Evolutionary conservation across 2,797 vertebrate genomes (phyloP), one percentile per base, ranked within the genome.

Genomic region (Buceros bicornis): DNA sequence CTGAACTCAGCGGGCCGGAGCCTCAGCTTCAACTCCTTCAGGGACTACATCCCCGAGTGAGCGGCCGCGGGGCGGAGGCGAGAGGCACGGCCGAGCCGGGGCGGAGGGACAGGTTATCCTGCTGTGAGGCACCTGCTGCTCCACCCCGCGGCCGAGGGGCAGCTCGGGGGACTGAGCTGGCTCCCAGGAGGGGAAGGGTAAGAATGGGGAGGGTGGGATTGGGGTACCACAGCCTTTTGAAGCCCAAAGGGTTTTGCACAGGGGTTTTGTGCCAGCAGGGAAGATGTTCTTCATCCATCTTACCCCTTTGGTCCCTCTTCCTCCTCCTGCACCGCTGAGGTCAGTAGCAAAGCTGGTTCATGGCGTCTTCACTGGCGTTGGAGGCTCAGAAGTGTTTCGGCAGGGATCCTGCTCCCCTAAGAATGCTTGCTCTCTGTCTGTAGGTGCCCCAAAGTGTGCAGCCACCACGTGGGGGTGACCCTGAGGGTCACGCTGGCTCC

Each of bases 1-100:
- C 69, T 97, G 88, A 96, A 93, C 76, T 91, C 97, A 0, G 94
- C 94, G 0, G 97, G 98, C 24, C 94, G 98, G 37, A 98, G 98
- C 91, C 98, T 98, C 92, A 98, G 98, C 96, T 98, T 98, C 94
- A 98, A 98, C 80, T 98, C 98, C 40, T 98, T 98, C 93, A 97
- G 97, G 92, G 98, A 98, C 91, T 98, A 98, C 94, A 97, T 98
- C 80, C 98, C 98, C 2, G 98, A 98, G 89, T 98, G 97, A 98
- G 83, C 6, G 0, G 20, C 57, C 51, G 28, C 7, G 2, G 33
- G 0, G 22, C 2, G 8, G 45, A 35, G 48, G 28, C 26, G 4
- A 37, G 71, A n/a, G 71, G 6, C 6, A 13, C 3, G 6, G 64
- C 51, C 33, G 1, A 14, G 45, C 51, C 0, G 18, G 76, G 69